Conservation (phyloP, 2,113 vertebrate species). For the Oncorhynchus nerka region DNA sequence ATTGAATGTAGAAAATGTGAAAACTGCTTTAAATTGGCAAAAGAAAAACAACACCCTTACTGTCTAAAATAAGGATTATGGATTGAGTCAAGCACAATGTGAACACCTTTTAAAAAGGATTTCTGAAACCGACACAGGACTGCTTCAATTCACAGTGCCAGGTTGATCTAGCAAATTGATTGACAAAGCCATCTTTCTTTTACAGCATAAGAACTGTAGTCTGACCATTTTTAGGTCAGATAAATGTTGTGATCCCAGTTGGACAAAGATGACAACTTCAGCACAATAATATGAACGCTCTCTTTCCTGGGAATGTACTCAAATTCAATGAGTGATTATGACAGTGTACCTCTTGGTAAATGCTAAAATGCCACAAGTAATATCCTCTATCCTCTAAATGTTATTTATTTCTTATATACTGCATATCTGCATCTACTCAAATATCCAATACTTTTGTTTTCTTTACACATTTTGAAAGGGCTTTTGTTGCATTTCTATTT, state of each 20-base stretch:
- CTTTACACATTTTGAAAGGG: constrained; percentile 25
- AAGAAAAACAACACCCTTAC: constrained; percentile 5
- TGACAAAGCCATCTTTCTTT: constrained; percentile 40
- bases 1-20: constrained; percentile 56
- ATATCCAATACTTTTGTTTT: constrained; percentile 34
- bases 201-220: constrained; percentile 19
- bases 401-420: constrained; percentile 57
- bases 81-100: constrained; percentile 38
- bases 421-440: constrained; percentile 48
- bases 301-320: constrained; percentile 46
- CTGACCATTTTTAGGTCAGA: constrained; percentile 7
- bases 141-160: constrained; percentile 41
- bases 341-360: constrained; percentile 46
- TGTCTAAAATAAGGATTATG: constrained; percentile 19
- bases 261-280: constrained; percentile 36
- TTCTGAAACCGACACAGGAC: constrained; percentile 28
- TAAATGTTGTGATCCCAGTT: constrained; percentile 19
- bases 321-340: constrained; percentile 48
- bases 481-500: constrained; percentile 48
- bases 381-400: constrained; percentile 39
- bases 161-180: constrained; percentile 32
- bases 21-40: constrained; percentile 36
- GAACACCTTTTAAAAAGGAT: constrained; percentile 26
- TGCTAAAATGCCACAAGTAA: constrained; percentile 32
- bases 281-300: constrained; percentile 46